Conservation (phyloP, 1,140 invertebrate genomes). For the Bombus impatiens region DNA sequence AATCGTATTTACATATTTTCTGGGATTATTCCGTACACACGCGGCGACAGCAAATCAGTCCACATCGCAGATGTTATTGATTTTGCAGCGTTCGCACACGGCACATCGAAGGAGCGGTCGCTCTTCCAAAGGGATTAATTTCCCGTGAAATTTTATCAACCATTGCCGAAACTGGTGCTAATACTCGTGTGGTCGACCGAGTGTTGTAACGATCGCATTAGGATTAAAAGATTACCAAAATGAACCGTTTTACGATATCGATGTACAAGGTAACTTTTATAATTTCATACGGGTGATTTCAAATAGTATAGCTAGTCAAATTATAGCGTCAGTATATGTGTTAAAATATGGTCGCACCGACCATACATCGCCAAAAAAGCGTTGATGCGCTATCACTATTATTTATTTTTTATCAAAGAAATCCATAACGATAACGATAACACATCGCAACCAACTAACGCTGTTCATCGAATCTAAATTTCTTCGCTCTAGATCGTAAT, state of each 20-base stretch:
- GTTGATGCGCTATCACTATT: too few relatives aligned
- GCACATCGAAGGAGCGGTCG: neutral
- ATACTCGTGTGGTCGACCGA: neutral
- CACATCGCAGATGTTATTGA: neutral
- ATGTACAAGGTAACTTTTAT: too few relatives aligned
- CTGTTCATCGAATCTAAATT: too few relatives aligned
- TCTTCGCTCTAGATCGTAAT: too few relatives aligned
- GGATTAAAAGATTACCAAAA: neutral
- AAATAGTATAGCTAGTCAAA: too few relatives aligned
- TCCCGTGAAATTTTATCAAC: slow-evolving; percentile 15
- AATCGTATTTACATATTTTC: neutral
- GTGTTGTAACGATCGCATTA: neutral
- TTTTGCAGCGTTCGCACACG: neutral
- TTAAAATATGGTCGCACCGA: too few relatives aligned
- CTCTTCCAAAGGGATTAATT: neutral
- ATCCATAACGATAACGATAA: too few relatives aligned
- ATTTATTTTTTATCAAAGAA: too few relatives aligned
- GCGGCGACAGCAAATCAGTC: neutral
- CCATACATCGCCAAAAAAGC: too few relatives aligned
- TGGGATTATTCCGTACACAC: neutral
- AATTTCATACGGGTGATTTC: too few relatives aligned
- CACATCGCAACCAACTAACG: too few relatives aligned
- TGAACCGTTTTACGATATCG: neutral
- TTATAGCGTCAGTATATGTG: too few relatives aligned
- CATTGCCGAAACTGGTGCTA: neutral